Evolutionary conservation across 2,888 invertebrate genomes (phyloP).

Genomic region (Electrophaes corylata): DNA sequence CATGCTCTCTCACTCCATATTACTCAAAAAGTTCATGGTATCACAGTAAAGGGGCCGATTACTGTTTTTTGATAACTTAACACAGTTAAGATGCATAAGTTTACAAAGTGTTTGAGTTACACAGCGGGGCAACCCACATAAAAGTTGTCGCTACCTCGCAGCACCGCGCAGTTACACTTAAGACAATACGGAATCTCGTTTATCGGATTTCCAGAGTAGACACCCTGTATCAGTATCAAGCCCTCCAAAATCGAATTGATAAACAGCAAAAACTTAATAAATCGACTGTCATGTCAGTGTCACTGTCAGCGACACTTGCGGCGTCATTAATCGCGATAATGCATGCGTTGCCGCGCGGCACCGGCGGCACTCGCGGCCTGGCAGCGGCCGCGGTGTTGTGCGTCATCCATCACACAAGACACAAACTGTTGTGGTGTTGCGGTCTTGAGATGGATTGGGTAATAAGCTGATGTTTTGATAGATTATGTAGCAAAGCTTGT

Average conservation of each 20-base stretch:
- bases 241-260: constrained; percentile 22
- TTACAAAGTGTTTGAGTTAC: constrained; percentile 6
- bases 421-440: constrained; percentile 15
- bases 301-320: constrained; percentile 26
- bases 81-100: constrained; percentile 5
- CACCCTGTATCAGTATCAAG: constrained; percentile 7
- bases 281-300: constrained; percentile 25
- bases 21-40: constrained; percentile 2
- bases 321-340: constrained; percentile 36
- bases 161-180: too few relatives aligned
- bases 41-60: constrained; percentile 7
- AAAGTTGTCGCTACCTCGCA: too few relatives aligned
- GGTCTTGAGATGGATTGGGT: constrained; percentile 20
- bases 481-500: constrained; percentile 8
- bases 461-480: constrained; percentile 22
- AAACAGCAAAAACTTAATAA: constrained; percentile 33
- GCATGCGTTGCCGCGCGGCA: constrained; percentile 29
- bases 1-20: background rate
- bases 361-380: constrained; percentile 14
- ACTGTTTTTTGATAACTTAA: constrained; percentile 14
- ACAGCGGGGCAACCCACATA: too few relatives aligned
- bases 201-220: too few relatives aligned
- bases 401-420: constrained; percentile 30
- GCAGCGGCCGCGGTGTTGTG: too few relatives aligned
- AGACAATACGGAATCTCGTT: too few relatives aligned